Evolutionary conservation across 2,113 vertebrate species (phyloP), one percentile per base, ranked within the genome.

Genomic region (Xenopus borealis): DNA sequence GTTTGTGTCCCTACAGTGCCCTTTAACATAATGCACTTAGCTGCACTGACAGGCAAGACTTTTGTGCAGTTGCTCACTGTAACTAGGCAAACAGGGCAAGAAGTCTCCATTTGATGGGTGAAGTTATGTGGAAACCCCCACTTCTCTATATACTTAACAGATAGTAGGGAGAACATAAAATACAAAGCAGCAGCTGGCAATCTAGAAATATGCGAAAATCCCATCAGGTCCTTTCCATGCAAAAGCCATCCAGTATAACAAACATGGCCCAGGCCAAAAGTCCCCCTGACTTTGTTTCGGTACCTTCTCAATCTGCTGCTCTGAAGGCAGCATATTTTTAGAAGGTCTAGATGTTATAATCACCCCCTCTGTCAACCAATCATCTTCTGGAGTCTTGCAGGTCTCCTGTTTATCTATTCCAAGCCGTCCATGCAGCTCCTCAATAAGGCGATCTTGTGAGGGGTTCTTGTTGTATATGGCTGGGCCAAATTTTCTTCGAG

Each of bases 351-450:
- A 94, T 6, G 89, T 92, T 83, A 96, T 83, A 79, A 93, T 13
- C 47, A 96, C 81, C 0, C 96, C 96, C 79, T 98, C 94, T 0
- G 95, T 93, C 81, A 98, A 88, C 96, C 97, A 98, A 74, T 94
- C 92, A 3, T 90, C 86, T 1, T 90, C 86, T 67, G 88, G 88
- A 72, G 87, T 89, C 17, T 87, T 83, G 66, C 81, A 81, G 17
- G 90, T 84, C 0, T 93, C 94, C 45, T 91, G 86, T 16, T 91
- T 92, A 79, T 83, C 82, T 79, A 97, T 90, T 45, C 96, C 96
- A n/a, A 96, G 86, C 79, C 90, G 95, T 57, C 94, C 96, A 87
- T 98, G 95, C 65, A 98, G 92, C 86, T 99, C 96, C 62, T 93
- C 93, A 69, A 95, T 91, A 81, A 98, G 87, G 20, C 79, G 90